Evolutionary conservation across 2,113 vertebrate genomes (phyloP).

Genomic region (Aptenodytes patagonicus): DNA sequence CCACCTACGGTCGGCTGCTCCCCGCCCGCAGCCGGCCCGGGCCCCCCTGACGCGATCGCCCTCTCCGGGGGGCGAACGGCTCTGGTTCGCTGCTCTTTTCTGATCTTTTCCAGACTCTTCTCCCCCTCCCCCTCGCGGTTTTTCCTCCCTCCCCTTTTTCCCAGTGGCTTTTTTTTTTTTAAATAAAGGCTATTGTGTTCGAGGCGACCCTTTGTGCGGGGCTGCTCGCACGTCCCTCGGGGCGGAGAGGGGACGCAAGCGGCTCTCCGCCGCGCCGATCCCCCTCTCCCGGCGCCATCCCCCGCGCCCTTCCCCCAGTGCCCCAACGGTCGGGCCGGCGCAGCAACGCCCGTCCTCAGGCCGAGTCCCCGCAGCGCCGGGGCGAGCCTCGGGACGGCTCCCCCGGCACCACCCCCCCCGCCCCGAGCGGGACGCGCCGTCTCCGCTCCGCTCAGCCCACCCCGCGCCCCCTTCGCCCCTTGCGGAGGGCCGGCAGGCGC

Average conservation of each 20-base stretch:
- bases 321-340: neutral
- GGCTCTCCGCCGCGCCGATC: neutral
- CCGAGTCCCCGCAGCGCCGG: neutral
- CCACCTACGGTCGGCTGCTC: neutral
- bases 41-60: too few species aligned
- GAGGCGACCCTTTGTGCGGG: neutral
- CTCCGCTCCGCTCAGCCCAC: neutral
- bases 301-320: neutral
- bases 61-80: neutral
- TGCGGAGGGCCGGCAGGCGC: neutral
- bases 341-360: neutral
- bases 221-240: neutral
- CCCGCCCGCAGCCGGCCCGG: too few species aligned
- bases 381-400: neutral
- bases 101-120: conserved; percentile 16
- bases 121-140: neutral
- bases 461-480: neutral
- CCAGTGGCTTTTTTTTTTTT: neutral
- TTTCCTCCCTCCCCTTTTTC: neutral
- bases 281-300: neutral
- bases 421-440: neutral
- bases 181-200: neutral
- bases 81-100: neutral
- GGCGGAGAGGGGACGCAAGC: neutral
- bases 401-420: neutral